Percentiles rank a stretch among this genome's conserved stretches.
Evolutionary conservation across 2,113 vertebrate species (phyloP).

Genomic region (Hippocampus mohnikei): DNA sequence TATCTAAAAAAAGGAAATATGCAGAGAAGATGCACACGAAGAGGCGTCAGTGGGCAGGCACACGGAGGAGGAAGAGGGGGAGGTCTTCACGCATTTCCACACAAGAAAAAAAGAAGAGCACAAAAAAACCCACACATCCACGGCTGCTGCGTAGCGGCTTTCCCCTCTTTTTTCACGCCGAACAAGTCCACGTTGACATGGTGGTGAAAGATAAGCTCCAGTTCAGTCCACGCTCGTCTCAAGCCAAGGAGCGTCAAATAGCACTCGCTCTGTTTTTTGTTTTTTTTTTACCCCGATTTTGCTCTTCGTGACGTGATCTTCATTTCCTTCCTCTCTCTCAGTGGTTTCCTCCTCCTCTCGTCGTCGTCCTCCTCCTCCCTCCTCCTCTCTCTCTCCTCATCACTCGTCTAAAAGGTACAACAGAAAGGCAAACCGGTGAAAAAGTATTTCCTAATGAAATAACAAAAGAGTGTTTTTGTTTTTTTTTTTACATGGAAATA

Average conservation of each 20-base stretch:
- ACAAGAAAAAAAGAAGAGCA: constrained; percentile 8
- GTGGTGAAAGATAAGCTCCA: constrained; percentile 10
- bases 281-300: constrained; percentile 58
- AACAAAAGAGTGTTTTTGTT: not conserved
- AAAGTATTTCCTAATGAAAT: constrained; percentile 9
- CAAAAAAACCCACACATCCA: not conserved
- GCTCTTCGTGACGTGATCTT: constrained; percentile 65
- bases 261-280: constrained; percentile 22
- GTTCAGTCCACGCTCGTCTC: constrained; percentile 18
- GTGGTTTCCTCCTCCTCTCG: constrained; percentile 55
- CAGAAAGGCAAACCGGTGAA: constrained; percentile 9
- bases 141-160: constrained; percentile 28
- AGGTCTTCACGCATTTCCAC: constrained; percentile 61
- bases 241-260: constrained; percentile 45
- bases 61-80: constrained; percentile 47
- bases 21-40: constrained; percentile 45
- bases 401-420: not conserved
- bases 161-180: constrained; percentile 34
- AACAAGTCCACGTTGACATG: constrained; percentile 35
- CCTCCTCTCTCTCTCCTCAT: not conserved
- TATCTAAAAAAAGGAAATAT: constrained; percentile 8
- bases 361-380: not conserved
- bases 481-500: not conserved
- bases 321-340: constrained; percentile 66
- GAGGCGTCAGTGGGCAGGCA: constrained; percentile 52